Evolutionary conservation across 1,140 invertebrate genomes (phyloP).

Genomic region (Heterodera carotae): DNA sequence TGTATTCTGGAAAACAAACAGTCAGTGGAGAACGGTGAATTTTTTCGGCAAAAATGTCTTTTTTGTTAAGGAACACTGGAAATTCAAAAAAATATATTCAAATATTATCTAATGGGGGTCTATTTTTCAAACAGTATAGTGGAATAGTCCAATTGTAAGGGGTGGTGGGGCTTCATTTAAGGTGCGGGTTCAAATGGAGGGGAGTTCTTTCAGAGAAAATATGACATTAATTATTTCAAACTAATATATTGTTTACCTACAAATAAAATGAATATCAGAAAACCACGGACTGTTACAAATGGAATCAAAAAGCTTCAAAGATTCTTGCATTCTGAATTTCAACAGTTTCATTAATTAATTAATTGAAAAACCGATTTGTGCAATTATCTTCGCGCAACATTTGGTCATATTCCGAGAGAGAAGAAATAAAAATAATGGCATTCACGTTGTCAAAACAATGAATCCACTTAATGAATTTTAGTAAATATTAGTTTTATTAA

Average conservation of each 20-base stretch:
- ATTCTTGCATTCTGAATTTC: conserved; percentile 66
- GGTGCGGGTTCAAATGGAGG: no score
- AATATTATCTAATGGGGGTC: no score
- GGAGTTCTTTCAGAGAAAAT: no score
- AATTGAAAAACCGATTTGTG: conserved; percentile 31
- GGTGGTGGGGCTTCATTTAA: no score
- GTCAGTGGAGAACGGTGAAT: conserved; percentile 64
- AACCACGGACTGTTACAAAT: conserved; percentile 66
- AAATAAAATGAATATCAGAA: conserved; percentile 66
- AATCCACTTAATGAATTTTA: conserved; percentile 67
- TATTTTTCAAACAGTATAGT: no score
- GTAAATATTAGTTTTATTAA: no score
- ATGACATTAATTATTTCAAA: background rate
- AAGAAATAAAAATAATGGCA: conserved; percentile 68
- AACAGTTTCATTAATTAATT: background rate
- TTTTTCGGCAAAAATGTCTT: conserved; percentile 65
- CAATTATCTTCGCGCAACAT: conserved; percentile 68
- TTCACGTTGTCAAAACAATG: conserved; percentile 70
- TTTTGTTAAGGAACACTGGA: conserved; percentile 65
- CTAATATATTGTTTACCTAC: background rate
- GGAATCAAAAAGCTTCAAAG: conserved; percentile 65
- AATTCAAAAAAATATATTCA: background rate
- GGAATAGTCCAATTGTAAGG: no score
- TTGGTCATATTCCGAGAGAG: conserved; percentile 68
- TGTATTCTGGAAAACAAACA: conserved; percentile 67